Conservation (phyloP, 2,888 invertebrate genomes). For the Metallyticus violacea region DNA sequence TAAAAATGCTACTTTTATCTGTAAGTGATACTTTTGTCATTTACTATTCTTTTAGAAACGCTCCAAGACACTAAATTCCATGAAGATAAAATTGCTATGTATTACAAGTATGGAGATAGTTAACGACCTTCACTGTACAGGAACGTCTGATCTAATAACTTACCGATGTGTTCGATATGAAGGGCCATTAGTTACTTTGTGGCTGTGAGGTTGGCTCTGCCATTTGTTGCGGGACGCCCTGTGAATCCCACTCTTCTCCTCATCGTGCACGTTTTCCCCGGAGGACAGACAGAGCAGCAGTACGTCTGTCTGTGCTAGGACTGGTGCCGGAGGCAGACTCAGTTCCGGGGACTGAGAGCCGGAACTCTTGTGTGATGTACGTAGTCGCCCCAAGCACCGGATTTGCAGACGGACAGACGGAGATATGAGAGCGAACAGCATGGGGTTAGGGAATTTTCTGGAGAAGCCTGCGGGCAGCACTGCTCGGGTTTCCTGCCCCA, state of each 20-base stretch:
- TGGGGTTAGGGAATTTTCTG: neutral
- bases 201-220: neutral
- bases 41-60: too few relatives aligned
- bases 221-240: neutral
- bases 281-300: neutral
- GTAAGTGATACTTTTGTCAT: too few relatives aligned
- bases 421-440: neutral
- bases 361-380: neutral
- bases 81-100: too few relatives aligned
- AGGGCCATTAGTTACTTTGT: too few relatives aligned
- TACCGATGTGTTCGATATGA: too few relatives aligned
- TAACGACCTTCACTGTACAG: too few relatives aligned
- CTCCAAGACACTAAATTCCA: too few relatives aligned
- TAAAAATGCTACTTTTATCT: too few relatives aligned
- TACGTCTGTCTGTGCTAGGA: neutral
- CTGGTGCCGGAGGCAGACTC: neutral
- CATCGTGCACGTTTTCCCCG: neutral
- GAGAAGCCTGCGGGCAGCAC: neutral
- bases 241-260: neutral
- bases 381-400: neutral
- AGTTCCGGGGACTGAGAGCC: conserved; percentile 9
- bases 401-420: neutral
- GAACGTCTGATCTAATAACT: too few relatives aligned
- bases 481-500: neutral
- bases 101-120: too few relatives aligned